Evolutionary conservation across 2,888 invertebrate genomes (phyloP).

Genomic region (Drosophila anceps): DNA sequence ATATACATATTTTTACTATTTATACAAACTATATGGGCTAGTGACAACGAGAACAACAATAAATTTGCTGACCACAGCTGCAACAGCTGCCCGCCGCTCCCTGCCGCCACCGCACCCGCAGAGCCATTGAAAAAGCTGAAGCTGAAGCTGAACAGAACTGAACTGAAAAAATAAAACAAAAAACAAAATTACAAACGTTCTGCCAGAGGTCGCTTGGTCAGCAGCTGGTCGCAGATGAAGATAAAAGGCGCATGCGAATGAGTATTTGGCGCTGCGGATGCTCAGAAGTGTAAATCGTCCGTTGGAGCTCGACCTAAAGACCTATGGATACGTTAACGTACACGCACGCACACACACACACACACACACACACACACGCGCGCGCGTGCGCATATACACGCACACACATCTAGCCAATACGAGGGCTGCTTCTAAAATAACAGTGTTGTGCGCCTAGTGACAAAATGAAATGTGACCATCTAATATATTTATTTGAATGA

Average conservation of each 20-base stretch:
- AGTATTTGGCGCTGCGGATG: slow-evolving; percentile 12
- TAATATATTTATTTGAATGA: not conserved
- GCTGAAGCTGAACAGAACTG: slow-evolving; percentile 10
- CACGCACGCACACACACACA: not conserved
- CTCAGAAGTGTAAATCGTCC: slow-evolving; percentile 14
- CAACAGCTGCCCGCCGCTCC: not conserved
- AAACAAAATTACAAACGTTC: slow-evolving; percentile 4
- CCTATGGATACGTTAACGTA: slow-evolving; percentile 22
- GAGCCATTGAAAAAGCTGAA: not conserved
- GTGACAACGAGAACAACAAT: not conserved
- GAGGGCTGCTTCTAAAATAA: slow-evolving; percentile 6
- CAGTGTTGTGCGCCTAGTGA: not conserved
- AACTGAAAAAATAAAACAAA: not conserved
- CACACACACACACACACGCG: not conserved
- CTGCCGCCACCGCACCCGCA: not conserved
- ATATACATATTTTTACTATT: not conserved
- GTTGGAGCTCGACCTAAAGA: slow-evolving; percentile 15
- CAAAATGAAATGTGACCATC: not conserved
- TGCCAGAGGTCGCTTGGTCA: slow-evolving; percentile 26
- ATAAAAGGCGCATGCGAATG: slow-evolving; percentile 17
- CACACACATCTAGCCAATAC: not conserved
- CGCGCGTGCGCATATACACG: no score
- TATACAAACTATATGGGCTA: slow-evolving; percentile 6
- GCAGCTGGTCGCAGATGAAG: slow-evolving; percentile 21
- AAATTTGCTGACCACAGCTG: slow-evolving; percentile 30